These are phyloP conservation scores for Tauraco hartlaubi DNA, from an alignment of 2,797 vertebrate genomes.

Conservation along the genomic window DNA sequence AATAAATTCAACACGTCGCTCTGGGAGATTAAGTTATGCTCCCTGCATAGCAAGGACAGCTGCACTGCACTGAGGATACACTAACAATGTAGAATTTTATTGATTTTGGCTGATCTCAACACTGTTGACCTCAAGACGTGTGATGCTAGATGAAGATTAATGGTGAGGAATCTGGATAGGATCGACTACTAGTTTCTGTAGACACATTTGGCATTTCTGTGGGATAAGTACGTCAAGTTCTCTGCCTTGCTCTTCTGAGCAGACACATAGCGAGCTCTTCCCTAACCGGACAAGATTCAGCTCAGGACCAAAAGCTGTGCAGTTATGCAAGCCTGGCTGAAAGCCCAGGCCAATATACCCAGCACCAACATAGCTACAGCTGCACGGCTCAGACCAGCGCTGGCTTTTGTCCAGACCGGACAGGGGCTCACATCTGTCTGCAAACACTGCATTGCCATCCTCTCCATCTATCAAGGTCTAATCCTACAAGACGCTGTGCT, in stretches of 20 bases:
- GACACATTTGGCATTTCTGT: background rate
- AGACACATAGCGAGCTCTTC: background rate
- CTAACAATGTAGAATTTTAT: slow-evolving; percentile 43
- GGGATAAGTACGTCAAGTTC: background rate
- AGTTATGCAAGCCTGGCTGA: background rate
- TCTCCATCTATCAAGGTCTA: background rate
- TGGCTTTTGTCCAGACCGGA: background rate
- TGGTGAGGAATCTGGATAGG: background rate
- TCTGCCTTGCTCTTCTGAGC: background rate
- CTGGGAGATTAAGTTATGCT: slow-evolving; percentile 42
- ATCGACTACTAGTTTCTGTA: background rate
- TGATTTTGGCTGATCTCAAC: slow-evolving; percentile 60
- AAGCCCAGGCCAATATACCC: background rate
- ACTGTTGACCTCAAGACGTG: slow-evolving; percentile 20
- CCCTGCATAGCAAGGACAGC: slow-evolving; percentile 67
- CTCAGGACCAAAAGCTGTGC: background rate
- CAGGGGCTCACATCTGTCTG: background rate
- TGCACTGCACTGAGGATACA: slow-evolving; percentile 7
- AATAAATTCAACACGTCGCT: slow-evolving; percentile 9
- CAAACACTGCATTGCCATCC: background rate
- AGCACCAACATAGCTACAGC: background rate
- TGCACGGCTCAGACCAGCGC: background rate
- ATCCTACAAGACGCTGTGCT: background rate
- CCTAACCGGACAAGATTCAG: background rate
- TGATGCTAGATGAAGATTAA: slow-evolving; percentile 38